Evolutionary conservation across 2,797 vertebrate species (phyloP).

Genomic region (Chiropotes sagulatus): DNA sequence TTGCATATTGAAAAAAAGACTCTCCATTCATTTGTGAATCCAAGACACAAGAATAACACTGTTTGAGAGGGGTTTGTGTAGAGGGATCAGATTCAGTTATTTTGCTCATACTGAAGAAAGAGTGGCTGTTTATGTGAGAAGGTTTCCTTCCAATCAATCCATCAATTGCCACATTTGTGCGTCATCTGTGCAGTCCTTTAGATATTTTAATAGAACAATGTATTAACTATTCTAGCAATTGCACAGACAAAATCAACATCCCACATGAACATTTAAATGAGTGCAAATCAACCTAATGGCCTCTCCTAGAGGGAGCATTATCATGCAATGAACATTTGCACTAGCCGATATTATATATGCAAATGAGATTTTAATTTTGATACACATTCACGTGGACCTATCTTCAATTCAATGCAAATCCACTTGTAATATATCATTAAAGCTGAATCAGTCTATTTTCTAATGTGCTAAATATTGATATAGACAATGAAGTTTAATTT

Average conservation of each 20-base stretch:
- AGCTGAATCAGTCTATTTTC: slow-evolving; percentile 19
- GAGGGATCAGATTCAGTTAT: not conserved
- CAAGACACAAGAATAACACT: not conserved
- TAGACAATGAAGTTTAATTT: slow-evolving; percentile 45
- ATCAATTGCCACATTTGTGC: slow-evolving; percentile 30
- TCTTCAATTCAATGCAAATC: slow-evolving; percentile 53
- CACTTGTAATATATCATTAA: slow-evolving; percentile 35
- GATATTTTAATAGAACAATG: slow-evolving; percentile 53
- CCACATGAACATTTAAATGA: slow-evolving; percentile 66
- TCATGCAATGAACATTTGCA: slow-evolving; percentile 67
- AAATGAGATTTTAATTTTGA: slow-evolving; percentile 74
- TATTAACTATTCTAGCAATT: slow-evolving; percentile 54
- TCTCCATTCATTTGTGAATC: not conserved
- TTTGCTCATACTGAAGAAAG: slow-evolving; percentile 17
- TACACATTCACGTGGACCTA: slow-evolving; percentile 44
- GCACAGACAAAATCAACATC: slow-evolving; percentile 62
- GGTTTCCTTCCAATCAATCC: slow-evolving; percentile 25
- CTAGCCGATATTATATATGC: slow-evolving; percentile 64
- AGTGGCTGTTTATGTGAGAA: not conserved
- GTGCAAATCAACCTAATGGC: slow-evolving; percentile 70
- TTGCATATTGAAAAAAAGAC: not conserved
- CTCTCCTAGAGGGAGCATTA: slow-evolving; percentile 60
- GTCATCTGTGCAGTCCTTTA: slow-evolving; percentile 45
- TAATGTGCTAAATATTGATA: slow-evolving; percentile 21
- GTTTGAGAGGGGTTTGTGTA: not conserved